These are phyloP conservation scores for Rhabdornis inornatus DNA, from an alignment of 2,113 vertebrate genomes.

Conservation along the genomic window DNA sequence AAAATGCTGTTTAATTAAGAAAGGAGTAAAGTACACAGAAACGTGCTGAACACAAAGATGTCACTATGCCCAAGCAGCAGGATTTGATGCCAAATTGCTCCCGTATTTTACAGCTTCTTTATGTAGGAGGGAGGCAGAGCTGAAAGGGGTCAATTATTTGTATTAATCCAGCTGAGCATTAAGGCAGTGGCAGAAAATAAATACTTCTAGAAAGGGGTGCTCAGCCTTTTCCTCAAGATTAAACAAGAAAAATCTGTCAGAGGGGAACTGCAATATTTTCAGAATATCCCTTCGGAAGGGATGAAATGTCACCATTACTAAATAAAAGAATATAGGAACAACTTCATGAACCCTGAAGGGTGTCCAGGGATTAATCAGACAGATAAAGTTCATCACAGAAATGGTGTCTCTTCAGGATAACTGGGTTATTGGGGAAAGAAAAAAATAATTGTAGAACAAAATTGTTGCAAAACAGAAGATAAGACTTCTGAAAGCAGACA, in stretches of 20 bases:
- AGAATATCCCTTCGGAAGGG: neutral
- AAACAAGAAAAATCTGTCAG: neutral
- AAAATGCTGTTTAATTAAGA: conserved; percentile 16
- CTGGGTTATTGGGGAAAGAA: neutral
- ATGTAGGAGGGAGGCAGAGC: neutral
- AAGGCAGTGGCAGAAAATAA: neutral
- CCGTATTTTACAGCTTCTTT: neutral
- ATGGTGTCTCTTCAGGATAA: neutral
- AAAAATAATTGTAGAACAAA: neutral
- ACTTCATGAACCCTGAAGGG: neutral
- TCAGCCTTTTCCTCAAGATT: neutral
- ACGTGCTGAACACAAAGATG: neutral
- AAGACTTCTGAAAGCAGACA: neutral
- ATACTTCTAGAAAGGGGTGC: neutral
- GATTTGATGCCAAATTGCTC: neutral
- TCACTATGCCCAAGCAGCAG: neutral
- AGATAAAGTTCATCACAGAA: neutral
- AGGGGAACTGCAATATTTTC: neutral
- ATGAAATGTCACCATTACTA: neutral
- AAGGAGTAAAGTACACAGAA: neutral
- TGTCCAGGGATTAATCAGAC: neutral
- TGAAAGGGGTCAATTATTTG: neutral
- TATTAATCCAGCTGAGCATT: neutral
- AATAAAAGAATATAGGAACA: neutral
- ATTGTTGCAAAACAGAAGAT: neutral